Evolutionary conservation across 2,797 vertebrate species (phyloP).

Genomic region (Pangasius mekongensis): DNA sequence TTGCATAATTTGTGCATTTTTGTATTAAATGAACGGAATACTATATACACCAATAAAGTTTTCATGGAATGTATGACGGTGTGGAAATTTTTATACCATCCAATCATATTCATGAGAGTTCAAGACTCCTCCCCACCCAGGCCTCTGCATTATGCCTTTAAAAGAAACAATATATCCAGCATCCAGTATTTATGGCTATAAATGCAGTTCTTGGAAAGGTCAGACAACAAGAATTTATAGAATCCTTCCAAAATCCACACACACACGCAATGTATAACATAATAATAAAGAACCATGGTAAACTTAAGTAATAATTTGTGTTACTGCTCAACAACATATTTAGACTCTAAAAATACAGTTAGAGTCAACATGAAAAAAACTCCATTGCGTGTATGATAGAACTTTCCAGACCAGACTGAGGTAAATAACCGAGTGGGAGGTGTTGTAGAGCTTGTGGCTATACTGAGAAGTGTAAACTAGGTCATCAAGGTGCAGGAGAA

Average conservation of each 20-base stretch:
- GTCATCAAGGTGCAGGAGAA: constrained; percentile 16
- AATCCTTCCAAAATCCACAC: not conserved
- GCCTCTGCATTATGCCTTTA: not conserved
- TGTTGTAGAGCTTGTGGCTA: constrained; percentile 31
- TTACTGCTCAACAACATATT: not conserved
- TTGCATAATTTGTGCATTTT: not conserved
- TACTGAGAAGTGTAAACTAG: constrained; percentile 40
- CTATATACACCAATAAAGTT: not conserved
- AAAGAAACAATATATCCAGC: not conserved
- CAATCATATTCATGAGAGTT: not conserved
- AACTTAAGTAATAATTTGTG: constrained; percentile 1
- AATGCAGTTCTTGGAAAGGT: constrained; percentile 1
- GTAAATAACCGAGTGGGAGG: constrained; percentile 40
- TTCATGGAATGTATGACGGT: not conserved
- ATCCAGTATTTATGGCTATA: not conserved
- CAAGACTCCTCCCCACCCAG: not conserved
- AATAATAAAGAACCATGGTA: not conserved
- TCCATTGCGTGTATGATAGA: not conserved
- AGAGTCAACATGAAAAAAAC: not conserved
- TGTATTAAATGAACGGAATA: not conserved
- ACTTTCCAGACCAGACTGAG: constrained; percentile 22
- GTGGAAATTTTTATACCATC: not conserved
- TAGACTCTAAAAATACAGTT: constrained; percentile 21
- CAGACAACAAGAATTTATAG: not conserved
- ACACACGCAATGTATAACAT: not conserved